Evolutionary conservation across 2,113 vertebrate genomes (phyloP).

Genomic region (Lipophrys pholis): DNA sequence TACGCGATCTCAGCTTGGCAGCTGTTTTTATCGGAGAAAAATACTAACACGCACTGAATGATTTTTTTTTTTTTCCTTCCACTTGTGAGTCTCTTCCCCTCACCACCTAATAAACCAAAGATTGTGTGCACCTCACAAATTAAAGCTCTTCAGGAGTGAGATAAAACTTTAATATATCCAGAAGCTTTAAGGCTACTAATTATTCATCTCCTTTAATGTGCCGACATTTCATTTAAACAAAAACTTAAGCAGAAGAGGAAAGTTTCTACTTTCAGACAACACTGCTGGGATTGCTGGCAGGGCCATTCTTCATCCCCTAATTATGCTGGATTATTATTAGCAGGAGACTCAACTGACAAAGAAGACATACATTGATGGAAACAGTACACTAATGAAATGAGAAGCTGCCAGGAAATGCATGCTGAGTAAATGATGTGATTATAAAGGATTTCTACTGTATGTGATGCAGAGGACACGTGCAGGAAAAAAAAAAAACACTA

Average conservation of each 20-base stretch:
- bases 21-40: slow-evolving; percentile 17
- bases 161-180: slow-evolving; percentile 63
- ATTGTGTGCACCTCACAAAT: slow-evolving; percentile 45
- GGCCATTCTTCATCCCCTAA: slow-evolving; percentile 76
- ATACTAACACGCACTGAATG: slow-evolving; percentile 17
- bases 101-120: slow-evolving; percentile 36
- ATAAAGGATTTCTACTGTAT: slow-evolving; percentile 39
- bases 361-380: slow-evolving; percentile 70
- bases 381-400: slow-evolving; percentile 73
- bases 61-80: not conserved
- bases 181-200: slow-evolving; percentile 60
- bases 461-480: slow-evolving; percentile 25
- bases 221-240: slow-evolving; percentile 74
- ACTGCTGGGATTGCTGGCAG: slow-evolving; percentile 74
- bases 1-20: slow-evolving; percentile 29
- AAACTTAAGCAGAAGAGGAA: slow-evolving; percentile 62
- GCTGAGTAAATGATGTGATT: slow-evolving; percentile 50
- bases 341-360: slow-evolving; percentile 67
- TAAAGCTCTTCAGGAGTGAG: slow-evolving; percentile 55
- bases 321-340: slow-evolving; percentile 78
- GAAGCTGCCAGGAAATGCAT: slow-evolving; percentile 68
- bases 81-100: slow-evolving; percentile 16
- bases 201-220: slow-evolving; percentile 69
- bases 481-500: not conserved
- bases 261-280: slow-evolving; percentile 70